These are phyloP conservation scores for Hycleus phaleratus DNA, from an alignment of 1,140 invertebrate species.

Conservation along the genomic window DNA sequence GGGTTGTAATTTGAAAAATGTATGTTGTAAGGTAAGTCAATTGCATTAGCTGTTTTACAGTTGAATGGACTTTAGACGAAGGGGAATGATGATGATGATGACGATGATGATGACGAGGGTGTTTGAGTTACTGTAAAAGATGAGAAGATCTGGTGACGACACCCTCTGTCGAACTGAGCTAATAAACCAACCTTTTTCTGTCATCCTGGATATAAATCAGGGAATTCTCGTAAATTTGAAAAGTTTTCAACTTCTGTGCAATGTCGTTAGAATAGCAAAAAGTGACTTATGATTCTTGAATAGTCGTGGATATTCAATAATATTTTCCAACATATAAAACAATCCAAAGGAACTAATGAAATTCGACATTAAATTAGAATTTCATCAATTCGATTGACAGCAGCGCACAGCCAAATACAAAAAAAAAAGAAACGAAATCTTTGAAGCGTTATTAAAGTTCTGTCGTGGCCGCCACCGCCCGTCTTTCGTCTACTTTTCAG, in stretches of 20 bases:
- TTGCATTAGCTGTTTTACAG: constrained; percentile 13
- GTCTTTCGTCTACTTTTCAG: too few relatives aligned
- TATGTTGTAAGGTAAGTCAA: background rate
- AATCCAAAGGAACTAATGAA: constrained; percentile 14
- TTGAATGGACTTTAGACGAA: constrained; percentile 6
- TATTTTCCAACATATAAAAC: constrained; percentile 10
- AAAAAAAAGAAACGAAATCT: too few relatives aligned
- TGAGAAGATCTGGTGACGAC: constrained; percentile 12
- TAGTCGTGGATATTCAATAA: background rate
- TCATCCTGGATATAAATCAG: constrained; percentile 14
- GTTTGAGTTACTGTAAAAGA: constrained; percentile 8
- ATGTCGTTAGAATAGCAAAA: background rate
- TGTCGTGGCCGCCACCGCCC: background rate
- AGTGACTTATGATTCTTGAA: too few relatives aligned
- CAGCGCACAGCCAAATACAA: background rate
- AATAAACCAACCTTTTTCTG: constrained; percentile 12
- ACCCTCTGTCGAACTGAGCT: constrained; percentile 10
- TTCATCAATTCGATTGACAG: constrained; percentile 18
- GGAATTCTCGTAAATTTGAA: constrained; percentile 18
- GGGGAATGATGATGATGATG: background rate
- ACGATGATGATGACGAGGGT: background rate
- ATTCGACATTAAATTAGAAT: constrained; percentile 21
- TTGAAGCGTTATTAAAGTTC: constrained; percentile 15
- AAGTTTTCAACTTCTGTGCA: constrained; percentile 7
- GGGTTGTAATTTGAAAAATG: too few relatives aligned